These are phyloP conservation scores for Lepus oiostolus DNA, from an alignment of 2,797 vertebrate species.

Conservation along the genomic window DNA sequence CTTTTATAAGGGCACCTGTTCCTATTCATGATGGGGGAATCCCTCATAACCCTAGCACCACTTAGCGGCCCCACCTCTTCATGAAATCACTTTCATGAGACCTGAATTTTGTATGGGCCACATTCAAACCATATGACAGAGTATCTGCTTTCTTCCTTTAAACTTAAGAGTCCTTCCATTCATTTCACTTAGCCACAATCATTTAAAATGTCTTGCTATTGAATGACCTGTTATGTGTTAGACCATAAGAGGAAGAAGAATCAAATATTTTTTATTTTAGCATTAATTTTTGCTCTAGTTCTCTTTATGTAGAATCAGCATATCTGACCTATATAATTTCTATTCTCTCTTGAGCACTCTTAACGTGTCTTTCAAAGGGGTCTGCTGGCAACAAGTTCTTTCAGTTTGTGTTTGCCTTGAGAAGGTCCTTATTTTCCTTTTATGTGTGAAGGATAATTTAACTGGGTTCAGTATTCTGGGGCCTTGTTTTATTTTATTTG, in stretches of 20 bases:
- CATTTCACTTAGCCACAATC: neutral
- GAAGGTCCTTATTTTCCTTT: neutral
- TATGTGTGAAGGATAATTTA: neutral
- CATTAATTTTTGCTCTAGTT: neutral
- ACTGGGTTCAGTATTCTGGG: neutral
- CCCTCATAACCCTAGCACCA: neutral
- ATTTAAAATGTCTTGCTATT: neutral
- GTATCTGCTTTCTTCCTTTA: neutral
- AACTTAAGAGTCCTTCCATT: neutral
- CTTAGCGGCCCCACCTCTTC: neutral
- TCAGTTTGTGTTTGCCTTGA: neutral
- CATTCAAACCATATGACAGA: neutral
- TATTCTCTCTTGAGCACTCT: neutral
- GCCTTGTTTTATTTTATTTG: neutral
- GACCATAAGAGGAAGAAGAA: slow-evolving; percentile 10
- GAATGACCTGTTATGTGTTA: neutral
- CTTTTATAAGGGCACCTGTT: neutral
- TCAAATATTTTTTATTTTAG: slow-evolving; percentile 35
- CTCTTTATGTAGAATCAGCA: neutral
- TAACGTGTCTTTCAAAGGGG: neutral
- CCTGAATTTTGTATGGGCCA: neutral
- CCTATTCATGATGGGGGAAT: neutral
- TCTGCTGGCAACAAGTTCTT: neutral
- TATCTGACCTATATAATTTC: neutral
- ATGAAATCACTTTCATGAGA: neutral